These are phyloP conservation scores for Cyclophora albipunctata DNA, from an alignment of 2,888 invertebrate genomes.

Conservation along the genomic window DNA sequence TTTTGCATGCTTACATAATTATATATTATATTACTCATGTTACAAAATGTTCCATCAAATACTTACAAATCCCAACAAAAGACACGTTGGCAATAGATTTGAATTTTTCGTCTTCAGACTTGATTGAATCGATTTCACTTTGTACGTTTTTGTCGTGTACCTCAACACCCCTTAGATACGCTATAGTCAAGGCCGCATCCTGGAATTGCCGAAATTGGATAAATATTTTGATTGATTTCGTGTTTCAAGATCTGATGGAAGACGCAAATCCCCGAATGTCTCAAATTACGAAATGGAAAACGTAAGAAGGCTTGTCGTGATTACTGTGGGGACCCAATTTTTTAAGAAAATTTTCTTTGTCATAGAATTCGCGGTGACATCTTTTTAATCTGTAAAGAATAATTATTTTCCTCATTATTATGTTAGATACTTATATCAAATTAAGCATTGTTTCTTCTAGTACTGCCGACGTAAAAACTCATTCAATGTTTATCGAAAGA, in stretches of 20 bases:
- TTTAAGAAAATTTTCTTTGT: too few relatives aligned
- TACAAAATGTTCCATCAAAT: neutral
- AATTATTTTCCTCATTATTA: too few relatives aligned
- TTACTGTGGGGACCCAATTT: too few relatives aligned
- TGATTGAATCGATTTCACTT: slow-evolving; percentile 31
- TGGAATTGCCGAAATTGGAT: slow-evolving; percentile 15
- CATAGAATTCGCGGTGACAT: neutral
- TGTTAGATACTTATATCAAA: too few relatives aligned
- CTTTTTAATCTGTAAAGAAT: neutral
- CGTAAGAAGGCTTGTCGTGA: too few relatives aligned
- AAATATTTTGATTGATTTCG: too few relatives aligned
- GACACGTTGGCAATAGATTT: slow-evolving; percentile 38
- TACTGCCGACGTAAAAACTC: too few relatives aligned
- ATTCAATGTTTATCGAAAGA: too few relatives aligned
- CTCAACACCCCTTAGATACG: slow-evolving; percentile 35
- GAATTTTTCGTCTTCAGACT: slow-evolving; percentile 31
- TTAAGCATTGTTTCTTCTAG: too few relatives aligned
- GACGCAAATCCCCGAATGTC: neutral
- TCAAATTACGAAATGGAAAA: neutral
- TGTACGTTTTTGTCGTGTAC: slow-evolving; percentile 30
- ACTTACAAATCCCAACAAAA: slow-evolving; percentile 37
- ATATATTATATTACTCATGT: neutral
- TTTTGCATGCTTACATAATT: neutral
- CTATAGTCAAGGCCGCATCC: slow-evolving; percentile 35
- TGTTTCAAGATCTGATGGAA: too few relatives aligned